phyloP scores from a whole-genome alignment of 2,113 vertebrate genomes.

The Theropithecus gelada region DNA sequence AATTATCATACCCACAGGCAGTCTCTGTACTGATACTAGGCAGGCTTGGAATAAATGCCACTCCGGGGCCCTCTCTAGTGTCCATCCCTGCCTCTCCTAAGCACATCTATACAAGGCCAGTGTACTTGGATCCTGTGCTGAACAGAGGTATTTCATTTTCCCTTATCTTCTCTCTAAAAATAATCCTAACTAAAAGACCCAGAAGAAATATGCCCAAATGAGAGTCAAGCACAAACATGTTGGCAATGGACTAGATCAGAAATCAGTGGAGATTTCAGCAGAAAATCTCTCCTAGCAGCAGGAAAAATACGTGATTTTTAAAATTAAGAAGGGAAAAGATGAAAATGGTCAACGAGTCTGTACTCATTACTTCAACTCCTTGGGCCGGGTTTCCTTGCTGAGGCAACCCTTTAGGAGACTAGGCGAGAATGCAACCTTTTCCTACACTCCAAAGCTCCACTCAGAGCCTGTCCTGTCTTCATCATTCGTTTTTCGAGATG shows the following conservation, averaged over 20 bases:
- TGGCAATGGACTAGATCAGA: too few species aligned
- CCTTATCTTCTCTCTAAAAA: conserved; percentile 19
- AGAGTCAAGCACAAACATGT: neutral
- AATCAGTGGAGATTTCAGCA: neutral
- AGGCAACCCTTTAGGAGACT: neutral
- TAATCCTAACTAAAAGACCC: neutral
- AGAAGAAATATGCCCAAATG: neutral
- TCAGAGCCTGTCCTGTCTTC: neutral
- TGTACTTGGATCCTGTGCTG: neutral
- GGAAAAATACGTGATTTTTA: neutral
- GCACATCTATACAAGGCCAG: neutral
- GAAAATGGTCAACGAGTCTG: neutral
- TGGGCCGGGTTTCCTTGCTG: neutral
- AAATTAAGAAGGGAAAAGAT: neutral
- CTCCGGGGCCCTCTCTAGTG: neutral
- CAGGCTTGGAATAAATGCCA: neutral
- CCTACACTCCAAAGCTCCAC: too few species aligned
- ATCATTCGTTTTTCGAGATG: neutral
- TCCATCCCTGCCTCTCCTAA: neutral
- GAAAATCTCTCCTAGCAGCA: neutral
- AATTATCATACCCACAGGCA: neutral
- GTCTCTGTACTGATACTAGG: neutral
- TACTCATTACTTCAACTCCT: neutral
- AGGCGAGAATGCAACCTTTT: neutral
- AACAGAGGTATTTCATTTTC: neutral